These are phyloP conservation scores for Synchiropus splendidus DNA, from an alignment of 2,113 vertebrate species.

Conservation along the genomic window DNA sequence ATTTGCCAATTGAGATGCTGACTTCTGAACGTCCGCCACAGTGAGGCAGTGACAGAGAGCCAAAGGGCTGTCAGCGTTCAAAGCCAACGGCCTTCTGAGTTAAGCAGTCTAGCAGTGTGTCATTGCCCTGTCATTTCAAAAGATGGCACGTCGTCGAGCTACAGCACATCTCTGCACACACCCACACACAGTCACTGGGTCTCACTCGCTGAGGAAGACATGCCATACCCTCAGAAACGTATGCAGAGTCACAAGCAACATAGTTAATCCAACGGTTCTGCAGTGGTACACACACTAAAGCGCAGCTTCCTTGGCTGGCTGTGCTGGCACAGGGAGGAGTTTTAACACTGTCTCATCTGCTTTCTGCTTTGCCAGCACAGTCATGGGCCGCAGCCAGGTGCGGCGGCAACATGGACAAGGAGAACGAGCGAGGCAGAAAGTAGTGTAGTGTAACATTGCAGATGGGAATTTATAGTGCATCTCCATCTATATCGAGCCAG, in stretches of 20 bases:
- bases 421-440: neutral
- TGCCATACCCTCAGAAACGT: neutral
- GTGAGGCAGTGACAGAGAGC: slow-evolving; percentile 40
- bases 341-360: slow-evolving; percentile 48
- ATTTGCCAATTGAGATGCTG: slow-evolving; percentile 55
- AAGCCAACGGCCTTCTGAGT: slow-evolving; percentile 41
- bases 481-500: too few species aligned
- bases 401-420: slow-evolving; percentile 11
- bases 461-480: too few species aligned
- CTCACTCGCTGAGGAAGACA: neutral
- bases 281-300: slow-evolving; percentile 7
- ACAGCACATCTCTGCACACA: slow-evolving; percentile 12
- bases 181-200: slow-evolving; percentile 12
- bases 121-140: slow-evolving; percentile 27
- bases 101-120: slow-evolving; percentile 33
- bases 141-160: slow-evolving; percentile 31
- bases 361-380: slow-evolving; percentile 34
- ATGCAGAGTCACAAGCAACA: neutral
- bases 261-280: slow-evolving; percentile 9
- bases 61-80: slow-evolving; percentile 48
- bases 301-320: slow-evolving; percentile 23
- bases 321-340: slow-evolving; percentile 40
- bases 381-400: slow-evolving; percentile 37
- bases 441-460: too few species aligned
- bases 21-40: slow-evolving; percentile 52